Base-by-base conservation (phyloP, 2,113 vertebrate species). In the Nothocercus julius region DNA sequence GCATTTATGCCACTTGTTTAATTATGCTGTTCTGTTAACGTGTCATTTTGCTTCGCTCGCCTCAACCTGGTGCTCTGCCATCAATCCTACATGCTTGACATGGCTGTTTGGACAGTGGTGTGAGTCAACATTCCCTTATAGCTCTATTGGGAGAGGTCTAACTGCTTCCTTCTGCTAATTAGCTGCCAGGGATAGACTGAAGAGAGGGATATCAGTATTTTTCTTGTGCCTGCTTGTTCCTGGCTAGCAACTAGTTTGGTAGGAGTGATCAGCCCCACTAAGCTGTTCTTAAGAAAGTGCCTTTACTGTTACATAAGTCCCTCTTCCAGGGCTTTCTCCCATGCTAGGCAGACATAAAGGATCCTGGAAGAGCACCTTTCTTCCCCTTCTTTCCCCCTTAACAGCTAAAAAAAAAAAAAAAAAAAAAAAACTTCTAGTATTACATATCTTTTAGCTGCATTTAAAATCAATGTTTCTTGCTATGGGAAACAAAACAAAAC, bases 51-150 rank as follows among this genome's bases (percentile, higher is more conserved):
- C 58, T 93, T 86, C 82, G 66, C 80, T 90, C 30, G 24, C 42
- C 47, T 90, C 70, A 67, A 1, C 90, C 53, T 59, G 82, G 54
- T 84, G 47, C 88, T 91, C 83, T 89, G 89, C 82, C 92, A 92
- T 53, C 25, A 11, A 24, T 62, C 32, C 69, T 93, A 30, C 4
- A 0, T 66, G 73, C 62, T 78, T 84, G 63, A 76, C 58, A 7
- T 51, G 51, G 82, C 78, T 2, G 3, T 67, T 95, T 72, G 82
- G 73, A 64, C 63, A 56, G 56, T 11, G 5, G 1, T 34, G 44
- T 93, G 94, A 93, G 81, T 97, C 95, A 89, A 74, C 74, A 75
- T 73, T 74, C 63, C 2, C 49, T 82, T 92, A 58, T 66, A 88
- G 91, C 66, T 89, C 1, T 67, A 9, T 2, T 90, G 83, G 90